Evolutionary conservation across 53 echinoderm and acorn worm genomes (phyloP), one percentile per base, ranked within the genome.

Genomic region (Mesocentrotus franciscanus): DNA sequence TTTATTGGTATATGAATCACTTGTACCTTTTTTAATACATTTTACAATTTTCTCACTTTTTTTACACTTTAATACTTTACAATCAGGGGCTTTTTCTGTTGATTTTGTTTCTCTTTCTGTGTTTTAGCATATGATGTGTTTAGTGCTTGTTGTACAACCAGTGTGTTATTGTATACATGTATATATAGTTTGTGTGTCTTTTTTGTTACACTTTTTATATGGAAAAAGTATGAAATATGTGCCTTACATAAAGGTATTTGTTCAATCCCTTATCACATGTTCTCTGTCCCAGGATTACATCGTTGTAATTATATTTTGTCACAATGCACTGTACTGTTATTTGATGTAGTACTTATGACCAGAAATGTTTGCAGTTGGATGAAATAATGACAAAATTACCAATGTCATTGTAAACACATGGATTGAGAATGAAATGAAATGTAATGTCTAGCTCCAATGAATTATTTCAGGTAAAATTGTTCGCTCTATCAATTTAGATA

Each of bases 161-260:
- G 17, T 58, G 36, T 36, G 3, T 29, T 55, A 9, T 57, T 87
- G 87, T 87, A 87, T 87, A 34, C 87, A 89, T 87, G 35, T 90
- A 92, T 94, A 93, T 76, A 95, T 90, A 71, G 95, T 89, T 90
- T 79, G 89, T 90, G 81, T 94, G 94, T 94, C 60, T 27, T 62
- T 85, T 87, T 56, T 29, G 10, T 58, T n/a, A 29, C n/a, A 27
- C 13, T 56, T 58, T 84, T 11, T 57, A 57, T 12, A 58, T n/a
- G 8, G 49, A 94, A 70, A 26, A 17, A 89, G 15, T 17, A 29
- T 84, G 89, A 60, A 95, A 71, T 89, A 95, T 66, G 39, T 84
- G 83, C 78, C 83, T 94, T 94, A 16, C 9, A 11, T 26, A n/a
- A 64, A 95, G 42, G 90, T 95, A 95, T 90, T 70, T 66, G n/a